Evolutionary conservation across 2,113 vertebrate species (phyloP), one percentile per base, ranked within the genome.

Genomic region (Silurus meridionalis): DNA sequence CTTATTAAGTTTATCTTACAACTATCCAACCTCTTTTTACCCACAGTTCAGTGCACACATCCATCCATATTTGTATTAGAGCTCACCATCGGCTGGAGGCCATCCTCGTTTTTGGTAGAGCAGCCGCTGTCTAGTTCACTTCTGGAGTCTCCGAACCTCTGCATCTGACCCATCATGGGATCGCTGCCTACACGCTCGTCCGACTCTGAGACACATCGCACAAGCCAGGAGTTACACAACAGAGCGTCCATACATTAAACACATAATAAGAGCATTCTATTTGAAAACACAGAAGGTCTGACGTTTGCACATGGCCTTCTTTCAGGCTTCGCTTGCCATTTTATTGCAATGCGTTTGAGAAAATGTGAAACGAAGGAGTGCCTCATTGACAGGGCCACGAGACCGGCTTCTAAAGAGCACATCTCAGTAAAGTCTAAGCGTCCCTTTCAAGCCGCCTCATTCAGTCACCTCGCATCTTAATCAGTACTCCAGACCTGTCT

Each of bases 91-190:
- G 92, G 89, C 85, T 96, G 93, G 8, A 95, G 92, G 94, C 94
- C 91, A 90, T 99, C 96, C 91, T 98, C 93, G 89, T 93, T 94
- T 57, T 98, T 96, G 13, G 95, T 95, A 1, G 97, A 97, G 82
- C 96, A 96, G 92, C 95, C 90, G 86, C 96, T 96, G 53, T 97
- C 96, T 37, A 93, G 90, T 72, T 93, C 90, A 15, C 93, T 94
- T 89, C 95, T 91, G 2, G 91, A 94, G 82, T n/a, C 14, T 92
- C 92, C 92, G 19, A 1, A 88, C 95, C n/a, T 95, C 94, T 66
- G 85, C 48, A 83, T 96, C 94, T 69, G 94, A 93, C 77, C 95
- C 92, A 95, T 96, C 90, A 95, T 91, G 0, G 92, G 95, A 90
- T 95, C 96, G 5, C 95, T 95, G 88, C 96, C 95, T 82, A 95